Conservation (phyloP, 1,140 invertebrate genomes). For the Xylocopa sonorina region DNA sequence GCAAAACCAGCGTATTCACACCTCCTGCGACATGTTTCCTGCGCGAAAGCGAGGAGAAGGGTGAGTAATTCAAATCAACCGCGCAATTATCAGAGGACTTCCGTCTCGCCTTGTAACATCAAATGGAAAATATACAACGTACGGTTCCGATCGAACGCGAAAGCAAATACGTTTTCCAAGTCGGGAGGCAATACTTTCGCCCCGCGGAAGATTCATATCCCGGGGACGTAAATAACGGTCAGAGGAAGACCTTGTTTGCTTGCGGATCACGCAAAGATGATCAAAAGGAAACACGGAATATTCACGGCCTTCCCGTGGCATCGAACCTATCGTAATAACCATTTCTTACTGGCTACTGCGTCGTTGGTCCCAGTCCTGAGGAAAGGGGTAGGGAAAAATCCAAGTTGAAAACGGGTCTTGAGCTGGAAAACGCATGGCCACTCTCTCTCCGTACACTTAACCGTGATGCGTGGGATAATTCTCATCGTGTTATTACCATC, state of each 20-base stretch:
- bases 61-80: too few relatives aligned
- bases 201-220: constrained; percentile 14
- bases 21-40: too few relatives aligned
- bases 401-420: constrained; percentile 55
- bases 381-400: constrained; percentile 41
- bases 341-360: constrained; percentile 37
- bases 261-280: constrained; percentile 42
- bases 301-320: constrained; percentile 41
- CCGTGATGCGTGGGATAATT: constrained; percentile 78
- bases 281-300: constrained; percentile 50
- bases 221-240: constrained; percentile 16
- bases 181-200: constrained; percentile 15
- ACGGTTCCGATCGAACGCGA: neutral
- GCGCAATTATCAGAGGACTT: neutral
- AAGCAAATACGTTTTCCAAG: neutral
- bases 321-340: constrained; percentile 61
- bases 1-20: too few relatives aligned
- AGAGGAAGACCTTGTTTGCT: constrained; percentile 46
- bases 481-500: constrained; percentile 77
- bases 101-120: neutral
- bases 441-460: constrained; percentile 54
- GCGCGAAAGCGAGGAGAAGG: too few relatives aligned
- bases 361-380: neutral
- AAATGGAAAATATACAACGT: too few relatives aligned
- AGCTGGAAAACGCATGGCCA: constrained; percentile 55